Base-by-base conservation (phyloP, 2,888 invertebrate genomes). In the Helicoverpa assulta region DNA sequence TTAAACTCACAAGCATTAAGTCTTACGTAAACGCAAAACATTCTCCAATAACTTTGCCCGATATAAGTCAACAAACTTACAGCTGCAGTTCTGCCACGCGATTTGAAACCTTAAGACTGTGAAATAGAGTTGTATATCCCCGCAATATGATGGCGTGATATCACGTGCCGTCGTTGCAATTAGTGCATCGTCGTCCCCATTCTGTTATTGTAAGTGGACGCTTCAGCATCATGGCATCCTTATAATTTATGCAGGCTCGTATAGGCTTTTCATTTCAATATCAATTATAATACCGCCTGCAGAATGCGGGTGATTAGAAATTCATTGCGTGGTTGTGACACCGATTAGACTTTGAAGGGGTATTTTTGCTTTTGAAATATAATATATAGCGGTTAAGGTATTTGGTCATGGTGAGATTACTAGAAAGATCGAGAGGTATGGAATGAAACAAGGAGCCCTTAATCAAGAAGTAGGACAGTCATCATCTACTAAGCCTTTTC, bases 121-220 rank as follows among this genome's bases (percentile, higher is more conserved):
- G 4, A 0, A 0, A 57, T 71, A 64, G 47, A 57, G 50, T 26
- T 43, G 57, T 29, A 54, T 0, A 10, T 7, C 14, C n/a, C 12
- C 73, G 58, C 29, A 56, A n/a, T 63, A 51, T 33, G 54, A 61
- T 73, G 61, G 71, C 65, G 18, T 67, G 73, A 74, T 84, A 80
- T 84, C 78, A 73, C 80, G 70, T 81, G 78, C 81, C 67, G 78
- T 70, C 74, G 73, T 79, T 84, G 82, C 88, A 85, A 87, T 87
- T 87, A 87, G 85, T 80, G 80, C 82, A 75, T 81, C 82, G 83
- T 83, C 81, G 84, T 73, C 70, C 82, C 67, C 83, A 78, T 86
- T 85, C 76, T 78, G 76, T 69, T 84, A 83, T 85, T 86, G 80
- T 78, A 66, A 79, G 81, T 77, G 78, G 70, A 79, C 65, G 79